Percentiles rank a stretch among this genome's conserved stretches.
These are phyloP conservation scores for Lerista edwardsae DNA, from an alignment of 2,797 vertebrate species.

Conservation along the genomic window DNA sequence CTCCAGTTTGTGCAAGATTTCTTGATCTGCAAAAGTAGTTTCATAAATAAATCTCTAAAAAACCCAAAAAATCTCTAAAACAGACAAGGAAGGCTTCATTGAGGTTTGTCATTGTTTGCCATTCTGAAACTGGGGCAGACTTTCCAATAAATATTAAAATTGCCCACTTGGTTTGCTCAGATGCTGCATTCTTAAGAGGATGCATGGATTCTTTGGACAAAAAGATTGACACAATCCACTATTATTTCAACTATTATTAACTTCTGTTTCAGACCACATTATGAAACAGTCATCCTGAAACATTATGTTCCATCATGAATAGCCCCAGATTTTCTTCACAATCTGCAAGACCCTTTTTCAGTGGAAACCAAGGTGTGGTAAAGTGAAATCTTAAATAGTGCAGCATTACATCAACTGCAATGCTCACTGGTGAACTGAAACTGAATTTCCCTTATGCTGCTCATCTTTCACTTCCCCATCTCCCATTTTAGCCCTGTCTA, in stretches of 20 bases:
- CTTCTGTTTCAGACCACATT: background rate
- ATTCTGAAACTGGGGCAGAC: background rate
- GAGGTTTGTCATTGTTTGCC: background rate
- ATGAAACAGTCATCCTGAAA: too few species aligned
- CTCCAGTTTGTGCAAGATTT: constrained; percentile 94
- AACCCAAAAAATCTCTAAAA: background rate
- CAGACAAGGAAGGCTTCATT: background rate
- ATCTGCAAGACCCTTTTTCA: background rate
- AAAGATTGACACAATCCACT: too few species aligned
- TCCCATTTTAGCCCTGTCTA: background rate
- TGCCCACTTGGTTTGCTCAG: background rate
- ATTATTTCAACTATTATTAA: background rate
- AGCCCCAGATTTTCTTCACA: background rate
- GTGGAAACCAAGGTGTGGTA: background rate
- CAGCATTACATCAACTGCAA: too few species aligned
- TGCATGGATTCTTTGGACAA: background rate
- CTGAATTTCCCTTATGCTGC: background rate
- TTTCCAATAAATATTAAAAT: background rate
- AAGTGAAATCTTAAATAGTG: background rate
- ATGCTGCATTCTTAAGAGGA: background rate
- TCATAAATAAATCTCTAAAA: constrained; percentile 19
- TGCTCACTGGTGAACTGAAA: too few species aligned
- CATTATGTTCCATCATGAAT: too few species aligned
- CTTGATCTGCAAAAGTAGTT: constrained; percentile 88
- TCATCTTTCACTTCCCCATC: background rate